These are phyloP conservation scores for Neotoma lepida DNA, from an alignment of 2,113 vertebrate genomes.

Conservation along the genomic window DNA sequence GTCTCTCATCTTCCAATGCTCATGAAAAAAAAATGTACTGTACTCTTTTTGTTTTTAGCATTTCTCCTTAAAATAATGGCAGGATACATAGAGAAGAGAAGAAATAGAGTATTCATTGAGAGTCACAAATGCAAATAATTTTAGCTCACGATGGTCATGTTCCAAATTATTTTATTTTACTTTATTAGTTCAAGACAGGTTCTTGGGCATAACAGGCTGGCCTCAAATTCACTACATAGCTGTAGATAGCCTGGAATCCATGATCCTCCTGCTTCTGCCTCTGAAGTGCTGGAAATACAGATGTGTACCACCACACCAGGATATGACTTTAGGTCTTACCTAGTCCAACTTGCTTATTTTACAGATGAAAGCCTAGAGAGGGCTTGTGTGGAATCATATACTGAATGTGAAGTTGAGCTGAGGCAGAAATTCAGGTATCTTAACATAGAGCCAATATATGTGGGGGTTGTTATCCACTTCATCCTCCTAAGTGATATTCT, in stretches of 20 bases:
- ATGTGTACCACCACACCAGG: background rate
- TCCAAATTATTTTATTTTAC: background rate
- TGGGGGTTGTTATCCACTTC: background rate
- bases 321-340: background rate
- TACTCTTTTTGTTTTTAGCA: constrained; percentile 18
- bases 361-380: background rate
- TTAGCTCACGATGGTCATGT: background rate
- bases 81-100: background rate
- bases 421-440: background rate
- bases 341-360: background rate
- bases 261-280: background rate
- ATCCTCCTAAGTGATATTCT: background rate
- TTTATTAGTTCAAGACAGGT: background rate
- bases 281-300: background rate
- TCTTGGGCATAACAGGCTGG: background rate
- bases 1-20: background rate
- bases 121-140: constrained; percentile 9
- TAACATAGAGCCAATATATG: background rate
- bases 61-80: background rate
- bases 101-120: constrained; percentile 12
- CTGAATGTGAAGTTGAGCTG: constrained; percentile 9
- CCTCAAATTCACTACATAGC: background rate
- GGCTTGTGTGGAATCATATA: background rate
- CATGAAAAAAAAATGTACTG: background rate
- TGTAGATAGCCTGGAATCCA: background rate